Base-by-base conservation (phyloP, 2,113 vertebrate species). In the Pituophis catenifer region DNA sequence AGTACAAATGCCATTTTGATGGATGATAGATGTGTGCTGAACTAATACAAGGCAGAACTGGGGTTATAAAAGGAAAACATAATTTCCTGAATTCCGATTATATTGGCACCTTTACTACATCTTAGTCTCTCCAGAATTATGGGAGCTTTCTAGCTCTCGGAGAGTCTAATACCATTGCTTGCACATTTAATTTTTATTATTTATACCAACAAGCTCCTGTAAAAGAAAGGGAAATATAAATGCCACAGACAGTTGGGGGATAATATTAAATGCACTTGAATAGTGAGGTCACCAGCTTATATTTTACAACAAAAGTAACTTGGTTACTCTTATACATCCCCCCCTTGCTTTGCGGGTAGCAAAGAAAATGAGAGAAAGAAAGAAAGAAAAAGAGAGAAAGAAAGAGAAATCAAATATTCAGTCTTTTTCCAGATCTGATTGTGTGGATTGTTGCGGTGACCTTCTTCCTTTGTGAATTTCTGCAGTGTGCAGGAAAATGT, bases 301-400 rank as follows among this genome's bases (percentile, higher is more conserved):
- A 92, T 57, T 91, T 87, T 93, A 24, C 12, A 53, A 5, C 52
- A 90, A 86, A 93, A 2, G 70, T 70, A 38, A 10, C 94, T 96
- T 94, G n/a, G 92, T 86, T 94, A 91, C 26, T 75, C 38, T 94
- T 70, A 87, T n/a, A 54, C 95, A 95, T n/a, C 6, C 93, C 91
- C 91, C 91, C 24, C 23, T 89, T 94, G 23, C 70, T 92, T 94
- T 95, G 93, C 94, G 70, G 93, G 53, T 52, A 50, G 53, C 92
- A 59, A 70, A 65, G 26, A n/a, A 4, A n/a, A 1, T 5, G 11
- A 65, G 10, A 29, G 23, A 65, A 11, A 24, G 19, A 24, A 6
- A 23, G 7, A 21, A 3, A 38, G 38, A 59, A 1, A 62, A 0
- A 59, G 2, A 59, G 23, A 59, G 23, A 59, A 0, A 59, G 26